phyloP scores from a whole-genome alignment of 2,888 invertebrate genomes.

The Lasiommata megera region DNA sequence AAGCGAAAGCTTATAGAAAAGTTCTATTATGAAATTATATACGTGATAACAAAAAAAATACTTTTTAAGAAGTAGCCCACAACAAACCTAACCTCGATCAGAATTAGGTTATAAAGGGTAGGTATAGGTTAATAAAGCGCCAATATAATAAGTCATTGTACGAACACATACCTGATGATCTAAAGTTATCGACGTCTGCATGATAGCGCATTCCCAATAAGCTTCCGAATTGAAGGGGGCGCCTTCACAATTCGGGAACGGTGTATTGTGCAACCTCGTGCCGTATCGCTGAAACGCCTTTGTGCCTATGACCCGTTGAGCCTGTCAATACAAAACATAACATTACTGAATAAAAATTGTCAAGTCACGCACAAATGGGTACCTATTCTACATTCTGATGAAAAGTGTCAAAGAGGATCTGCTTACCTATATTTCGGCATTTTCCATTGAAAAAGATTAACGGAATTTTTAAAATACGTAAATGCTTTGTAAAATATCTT shows the following conservation, averaged over 20 bases:
- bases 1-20: too few relatives aligned
- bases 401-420: neutral
- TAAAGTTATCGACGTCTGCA: slow-evolving; percentile 85
- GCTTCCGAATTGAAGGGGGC: slow-evolving; percentile 82
- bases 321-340: slow-evolving; percentile 42
- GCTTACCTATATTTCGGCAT: neutral
- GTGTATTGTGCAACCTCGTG: slow-evolving; percentile 64
- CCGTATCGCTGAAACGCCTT: slow-evolving; percentile 60
- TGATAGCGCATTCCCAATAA: slow-evolving; percentile 89
- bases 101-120: neutral
- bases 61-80: too few relatives aligned
- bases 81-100: too few relatives aligned
- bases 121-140: too few relatives aligned
- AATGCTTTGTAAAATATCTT: too few relatives aligned
- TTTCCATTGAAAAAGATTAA: neutral
- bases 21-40: too few relatives aligned
- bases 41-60: too few relatives aligned
- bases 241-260: slow-evolving; percentile 86
- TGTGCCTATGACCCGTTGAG: slow-evolving; percentile 59
- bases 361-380: too few relatives aligned
- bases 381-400: neutral
- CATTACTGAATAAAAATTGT: neutral
- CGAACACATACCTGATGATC: slow-evolving; percentile 83
- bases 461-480: too few relatives aligned
- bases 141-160: too few relatives aligned